Percentiles rank a stretch among this genome's conserved stretches.
These are phyloP conservation scores for Marasmarcha lunaedactyla DNA, from an alignment of 2,888 invertebrate species.

Conservation along the genomic window DNA sequence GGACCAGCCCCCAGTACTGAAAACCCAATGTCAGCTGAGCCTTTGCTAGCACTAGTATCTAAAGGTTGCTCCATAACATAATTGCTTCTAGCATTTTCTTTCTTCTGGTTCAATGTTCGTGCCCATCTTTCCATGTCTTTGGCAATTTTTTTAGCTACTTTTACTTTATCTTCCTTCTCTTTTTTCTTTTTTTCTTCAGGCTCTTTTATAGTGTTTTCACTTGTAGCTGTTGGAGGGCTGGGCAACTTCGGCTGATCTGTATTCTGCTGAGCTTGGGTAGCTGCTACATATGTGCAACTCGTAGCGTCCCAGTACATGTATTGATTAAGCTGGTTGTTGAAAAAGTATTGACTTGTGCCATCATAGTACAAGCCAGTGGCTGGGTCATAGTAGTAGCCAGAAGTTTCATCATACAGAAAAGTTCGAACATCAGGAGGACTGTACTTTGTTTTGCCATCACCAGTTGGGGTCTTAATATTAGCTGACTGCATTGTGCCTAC, in stretches of 20 bases:
- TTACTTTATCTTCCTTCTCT: constrained; percentile 92
- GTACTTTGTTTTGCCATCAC: constrained; percentile 76
- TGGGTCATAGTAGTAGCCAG: constrained; percentile 96
- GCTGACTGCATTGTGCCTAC: constrained; percentile 48
- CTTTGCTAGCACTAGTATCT: constrained; percentile 69
- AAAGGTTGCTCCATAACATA: constrained; percentile 56
- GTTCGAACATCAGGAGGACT: constrained; percentile 88
- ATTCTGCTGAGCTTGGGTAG: constrained; percentile 44
- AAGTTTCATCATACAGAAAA: constrained; percentile 94
- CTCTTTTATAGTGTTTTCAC: constrained; percentile 45
- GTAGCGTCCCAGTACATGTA: constrained; percentile 96
- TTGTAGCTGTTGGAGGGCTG: constrained; percentile 32
- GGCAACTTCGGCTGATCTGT: constrained; percentile 42
- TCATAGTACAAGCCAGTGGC: constrained; percentile 96
- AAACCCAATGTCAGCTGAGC: constrained; percentile 93
- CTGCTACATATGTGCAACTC: constrained; percentile 73
- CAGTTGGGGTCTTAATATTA: constrained; percentile 62
- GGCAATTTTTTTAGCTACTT: constrained; percentile 97
- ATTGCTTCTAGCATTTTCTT: constrained; percentile 73
- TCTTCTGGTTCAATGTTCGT: constrained; percentile 95
- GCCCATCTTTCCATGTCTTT: constrained; percentile 93
- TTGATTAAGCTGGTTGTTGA: constrained; percentile 89
- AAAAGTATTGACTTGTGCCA: constrained; percentile 95
- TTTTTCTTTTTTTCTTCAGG: constrained; percentile 76
- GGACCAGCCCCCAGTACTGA: constrained; percentile 85